Evolutionary conservation across 2,888 invertebrate species (phyloP), one percentile per base, ranked within the genome.

Genomic region (Rhamphomyia laevipes): DNA sequence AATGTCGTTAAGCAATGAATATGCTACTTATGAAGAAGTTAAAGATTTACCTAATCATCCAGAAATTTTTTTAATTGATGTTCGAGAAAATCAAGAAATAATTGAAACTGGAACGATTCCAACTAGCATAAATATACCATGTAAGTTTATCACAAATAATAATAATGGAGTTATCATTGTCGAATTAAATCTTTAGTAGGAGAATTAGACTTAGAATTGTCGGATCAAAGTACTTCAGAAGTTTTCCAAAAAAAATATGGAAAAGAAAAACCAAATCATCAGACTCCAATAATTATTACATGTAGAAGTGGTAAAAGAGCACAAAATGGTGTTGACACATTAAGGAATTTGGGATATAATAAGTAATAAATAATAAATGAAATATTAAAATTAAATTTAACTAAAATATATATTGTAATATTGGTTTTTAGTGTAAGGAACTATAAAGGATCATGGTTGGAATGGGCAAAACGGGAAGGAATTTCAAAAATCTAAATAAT

Each of bases 91-190:
- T 30, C 67, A 75, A 12, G 87, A 87, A 68, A 65, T 87, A 11
- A 66, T 74, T 53, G 80, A 84, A 61, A 77, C 80, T 56, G 86
- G 87, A 4, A 72, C 74, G 59, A 77, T 87, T 51, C 86, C 86
- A 35, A 78, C 78, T 48, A 84, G 84, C 60, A 75, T 86, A 47
- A 84, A 86, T 61, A 84, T 87, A 64, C 86, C 86, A 57, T 86
- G 81, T 74, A 53, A 4, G 21, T 23, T 23, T n/a, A 13, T 15
- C 12, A 37, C n/a, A 37, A 37, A 10, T 37, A 9, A 37, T n/a
- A 37, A n/a, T 37, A 13, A n/a, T 38, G 9, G 4, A 38, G n/a
- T 15, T 16, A 3, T 15, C 4, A 15, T 3, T 38, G 11, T 16
- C 4, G n/a, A 15, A 23, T 12, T 31, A 27, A n/a, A 43, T 43